phyloP scores from a whole-genome alignment of 2,797 vertebrate genomes.

The Lithobates sylvaticus region DNA sequence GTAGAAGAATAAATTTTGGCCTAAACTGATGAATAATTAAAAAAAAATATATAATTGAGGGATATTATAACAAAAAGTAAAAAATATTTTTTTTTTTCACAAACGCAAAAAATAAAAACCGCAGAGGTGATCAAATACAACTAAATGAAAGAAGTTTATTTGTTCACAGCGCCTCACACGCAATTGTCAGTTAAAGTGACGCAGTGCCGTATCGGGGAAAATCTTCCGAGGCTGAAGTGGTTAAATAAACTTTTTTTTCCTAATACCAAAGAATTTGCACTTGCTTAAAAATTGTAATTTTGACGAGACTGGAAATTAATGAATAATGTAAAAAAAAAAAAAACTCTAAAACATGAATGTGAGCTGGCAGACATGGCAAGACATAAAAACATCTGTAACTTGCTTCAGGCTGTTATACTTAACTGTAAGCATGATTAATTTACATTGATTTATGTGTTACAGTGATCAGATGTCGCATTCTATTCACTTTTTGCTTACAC shows the following conservation, averaged over 20 bases:
- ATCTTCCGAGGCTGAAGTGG: too few relatives aligned
- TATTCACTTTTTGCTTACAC: neutral
- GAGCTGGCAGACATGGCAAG: constrained; percentile 7
- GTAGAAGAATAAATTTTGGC: too few relatives aligned
- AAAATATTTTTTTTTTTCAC: too few relatives aligned
- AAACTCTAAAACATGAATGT: neutral
- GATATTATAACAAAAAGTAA: too few relatives aligned
- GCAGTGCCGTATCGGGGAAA: too few relatives aligned
- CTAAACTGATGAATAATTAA: too few relatives aligned
- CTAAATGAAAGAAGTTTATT: too few relatives aligned
- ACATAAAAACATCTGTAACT: constrained; percentile 5
- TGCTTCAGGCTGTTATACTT: constrained; percentile 10
- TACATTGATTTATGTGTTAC: neutral
- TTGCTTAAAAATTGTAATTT: neutral
- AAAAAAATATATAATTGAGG: too few relatives aligned
- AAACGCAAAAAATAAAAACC: too few relatives aligned
- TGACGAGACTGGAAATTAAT: neutral
- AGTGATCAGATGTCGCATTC: neutral
- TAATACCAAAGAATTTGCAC: neutral
- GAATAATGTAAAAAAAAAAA: neutral
- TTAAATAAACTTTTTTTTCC: neutral
- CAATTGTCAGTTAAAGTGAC: too few relatives aligned
- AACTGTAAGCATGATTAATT: constrained; percentile 3
- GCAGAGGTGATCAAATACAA: too few relatives aligned
- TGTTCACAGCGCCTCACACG: too few relatives aligned